A percentile compares a stretch with the other conserved stretches of the same genome.
These are phyloP conservation scores for Enteromius unitaeniatus DNA, from an alignment of 2,797 vertebrate genomes.

Conservation along the genomic window DNA sequence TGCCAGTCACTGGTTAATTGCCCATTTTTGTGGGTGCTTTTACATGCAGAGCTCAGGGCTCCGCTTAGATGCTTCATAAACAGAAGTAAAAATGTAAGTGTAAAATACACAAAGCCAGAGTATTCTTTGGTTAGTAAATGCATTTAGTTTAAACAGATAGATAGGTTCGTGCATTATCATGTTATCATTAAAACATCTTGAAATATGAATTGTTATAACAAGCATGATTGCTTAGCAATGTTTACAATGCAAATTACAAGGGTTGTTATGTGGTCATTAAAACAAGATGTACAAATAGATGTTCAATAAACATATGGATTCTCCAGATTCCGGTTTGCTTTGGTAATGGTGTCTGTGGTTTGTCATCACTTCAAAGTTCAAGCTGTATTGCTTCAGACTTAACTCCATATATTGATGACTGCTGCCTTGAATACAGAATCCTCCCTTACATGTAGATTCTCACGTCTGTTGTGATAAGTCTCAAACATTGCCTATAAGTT, in stretches of 20 bases:
- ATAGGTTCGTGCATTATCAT: background rate
- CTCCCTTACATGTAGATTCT: background rate
- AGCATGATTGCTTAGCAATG: background rate
- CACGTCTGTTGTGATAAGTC: background rate
- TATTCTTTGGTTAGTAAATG: background rate
- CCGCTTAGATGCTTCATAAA: constrained; percentile 31
- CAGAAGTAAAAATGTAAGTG: constrained; percentile 47
- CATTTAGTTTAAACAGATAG: background rate
- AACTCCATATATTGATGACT: background rate
- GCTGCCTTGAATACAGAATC: background rate
- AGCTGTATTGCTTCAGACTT: background rate
- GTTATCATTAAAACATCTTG: background rate
- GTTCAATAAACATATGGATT: constrained; percentile 5
- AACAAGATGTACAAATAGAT: constrained; percentile 6
- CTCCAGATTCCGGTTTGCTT: constrained; percentile 7
- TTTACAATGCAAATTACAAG: background rate
- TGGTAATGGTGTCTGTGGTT: constrained; percentile 12
- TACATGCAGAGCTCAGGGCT: constrained; percentile 11
- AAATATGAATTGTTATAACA: constrained; percentile 10
- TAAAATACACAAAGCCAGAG: constrained; percentile 41
- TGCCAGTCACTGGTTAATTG: constrained; percentile 7
- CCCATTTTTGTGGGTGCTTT: constrained; percentile 25
- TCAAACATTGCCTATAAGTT: background rate
- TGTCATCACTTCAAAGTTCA: constrained; percentile 11
- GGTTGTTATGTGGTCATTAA: background rate